phyloP scores from a whole-genome alignment of 2,113 vertebrate species.

The Argyrosomus japonicus region DNA sequence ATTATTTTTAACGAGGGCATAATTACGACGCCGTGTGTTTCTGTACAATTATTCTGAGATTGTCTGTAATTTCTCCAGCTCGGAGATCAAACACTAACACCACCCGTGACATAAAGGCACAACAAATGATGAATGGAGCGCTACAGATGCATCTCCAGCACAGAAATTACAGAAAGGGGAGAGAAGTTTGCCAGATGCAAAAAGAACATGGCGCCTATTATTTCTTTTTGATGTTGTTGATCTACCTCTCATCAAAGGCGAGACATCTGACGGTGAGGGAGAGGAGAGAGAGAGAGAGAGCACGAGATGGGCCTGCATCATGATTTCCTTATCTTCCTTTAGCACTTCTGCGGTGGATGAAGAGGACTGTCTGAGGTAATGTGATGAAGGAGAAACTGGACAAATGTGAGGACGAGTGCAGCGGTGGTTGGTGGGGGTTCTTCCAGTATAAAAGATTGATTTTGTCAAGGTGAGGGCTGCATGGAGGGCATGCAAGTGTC shows the following conservation, averaged over 20 bases:
- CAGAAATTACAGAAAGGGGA: conserved; percentile 33
- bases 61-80: conserved; percentile 46
- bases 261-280: not conserved
- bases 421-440: not conserved
- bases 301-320: not conserved
- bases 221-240: conserved; percentile 53
- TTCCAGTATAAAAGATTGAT: conserved; percentile 37
- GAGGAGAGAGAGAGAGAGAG: not conserved
- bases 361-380: conserved; percentile 15
- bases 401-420: conserved; percentile 14
- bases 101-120: conserved; percentile 24
- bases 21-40: conserved; percentile 42
- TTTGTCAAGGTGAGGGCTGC: conserved; percentile 33
- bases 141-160: conserved; percentile 24
- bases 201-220: conserved; percentile 25
- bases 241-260: conserved; percentile 44
- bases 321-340: conserved; percentile 12
- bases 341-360: conserved; percentile 3
- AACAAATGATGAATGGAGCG: conserved; percentile 20
- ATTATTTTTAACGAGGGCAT: conserved; percentile 57
- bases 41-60: conserved; percentile 30
- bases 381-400: conserved; percentile 26
- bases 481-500: not conserved
- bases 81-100: conserved; percentile 57
- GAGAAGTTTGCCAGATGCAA: conserved; percentile 49